Conservation (phyloP, 2,113 vertebrate species). For the Camelus bactrianus region DNA sequence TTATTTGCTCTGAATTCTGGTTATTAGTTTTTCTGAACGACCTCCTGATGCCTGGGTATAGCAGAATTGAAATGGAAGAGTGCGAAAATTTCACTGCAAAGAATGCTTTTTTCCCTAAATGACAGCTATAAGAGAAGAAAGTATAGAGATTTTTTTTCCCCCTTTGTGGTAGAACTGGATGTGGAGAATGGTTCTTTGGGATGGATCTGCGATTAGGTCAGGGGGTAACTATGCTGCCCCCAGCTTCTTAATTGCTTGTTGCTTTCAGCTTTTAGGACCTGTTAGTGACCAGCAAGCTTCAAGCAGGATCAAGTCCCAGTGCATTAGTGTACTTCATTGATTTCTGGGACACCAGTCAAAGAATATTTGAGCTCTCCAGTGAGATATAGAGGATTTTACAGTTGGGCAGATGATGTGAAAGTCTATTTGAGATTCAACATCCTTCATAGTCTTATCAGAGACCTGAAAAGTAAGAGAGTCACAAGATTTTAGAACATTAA, state of each 20-base stretch:
- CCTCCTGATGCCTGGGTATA: not conserved
- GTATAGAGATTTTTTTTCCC: not conserved
- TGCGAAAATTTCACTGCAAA: not conserved
- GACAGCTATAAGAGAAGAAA: not conserved
- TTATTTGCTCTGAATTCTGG: not conserved
- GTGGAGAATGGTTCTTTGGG: not conserved
- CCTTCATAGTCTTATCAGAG: not conserved
- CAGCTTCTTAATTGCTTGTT: not conserved
- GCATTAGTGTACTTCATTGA: not conserved
- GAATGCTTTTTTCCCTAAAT: not conserved
- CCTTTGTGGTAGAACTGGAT: not conserved
- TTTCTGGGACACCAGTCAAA: not conserved
- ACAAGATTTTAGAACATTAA: not conserved
- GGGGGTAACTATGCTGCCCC: not conserved
- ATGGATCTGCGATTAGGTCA: rapidly evolving
- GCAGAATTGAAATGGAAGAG: not conserved
- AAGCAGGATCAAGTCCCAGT: not conserved
- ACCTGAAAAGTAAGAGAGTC: not conserved
- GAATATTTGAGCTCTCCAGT: not conserved
- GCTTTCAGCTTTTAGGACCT: not conserved
- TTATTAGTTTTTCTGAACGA: not conserved
- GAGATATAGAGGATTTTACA: not conserved
- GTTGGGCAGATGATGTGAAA: not conserved
- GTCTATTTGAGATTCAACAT: not conserved
- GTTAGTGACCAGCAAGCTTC: not conserved